Base-by-base conservation (phyloP, 2,888 invertebrate species). In the Eumerus sabulonum region DNA sequence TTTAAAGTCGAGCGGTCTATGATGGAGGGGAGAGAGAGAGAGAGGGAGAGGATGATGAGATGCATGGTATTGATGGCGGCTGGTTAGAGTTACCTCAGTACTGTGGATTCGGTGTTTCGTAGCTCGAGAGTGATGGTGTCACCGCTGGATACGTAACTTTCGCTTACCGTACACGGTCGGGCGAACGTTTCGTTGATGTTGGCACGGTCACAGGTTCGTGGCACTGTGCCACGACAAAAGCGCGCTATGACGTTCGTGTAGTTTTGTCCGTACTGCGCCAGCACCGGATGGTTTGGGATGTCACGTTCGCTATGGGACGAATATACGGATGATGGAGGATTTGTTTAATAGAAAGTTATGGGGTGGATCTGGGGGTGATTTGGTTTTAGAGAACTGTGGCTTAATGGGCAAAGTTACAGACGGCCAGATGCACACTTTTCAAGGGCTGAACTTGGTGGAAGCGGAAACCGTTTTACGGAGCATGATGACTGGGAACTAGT, bases 1-100 rank as follows among this genome's bases (percentile, higher is more conserved):
- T 86, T 94, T 94, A 87, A 96, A 96, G 84, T 93, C 93, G 51
- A 96, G 92, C 0, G 96, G 95, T 84, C 96, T 96, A 86, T n/a
- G 86, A 62, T 9, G 13, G 51, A 47, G 9, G 27, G 16, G 27
- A 7, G 7, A 7, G 27, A 27, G 27, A 27, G 2, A n/a, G n/a
- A n/a, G n/a, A n/a, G n/a, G n/a, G n/a, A n/a, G n/a, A n/a, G n/a
- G n/a, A 27, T 27, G 27, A 27, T 7, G 3, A 27, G 3, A 27
- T 27, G 27, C 7, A 11, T 36, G 36, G 36, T n/a, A 40, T 40
- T 11, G 40, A n/a, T 40, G 40, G 27, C 17, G 36, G 3, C 1
- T 27, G n/a, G 36, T 13, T 5, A 1, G 53, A 3, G 91, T 91
- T 89, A 94, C 95, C 95, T 94, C 71, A 96, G 91, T 44, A 95